Conservation (phyloP, 2,113 vertebrate genomes). For the Todiramphus chloris region DNA sequence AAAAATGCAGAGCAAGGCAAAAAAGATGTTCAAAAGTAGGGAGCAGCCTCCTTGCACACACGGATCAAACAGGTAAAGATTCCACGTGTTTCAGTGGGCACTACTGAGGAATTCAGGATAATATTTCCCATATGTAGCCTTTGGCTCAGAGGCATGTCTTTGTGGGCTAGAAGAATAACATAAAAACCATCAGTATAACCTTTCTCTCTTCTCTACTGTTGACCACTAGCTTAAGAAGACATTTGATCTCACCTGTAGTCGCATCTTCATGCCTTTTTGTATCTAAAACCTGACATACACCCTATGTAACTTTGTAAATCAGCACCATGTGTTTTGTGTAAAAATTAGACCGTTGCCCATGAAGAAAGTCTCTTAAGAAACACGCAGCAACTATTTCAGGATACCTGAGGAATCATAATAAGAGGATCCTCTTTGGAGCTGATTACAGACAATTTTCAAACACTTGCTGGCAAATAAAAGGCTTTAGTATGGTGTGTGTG, state of each 20-base stretch:
- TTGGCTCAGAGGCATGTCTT: not conserved
- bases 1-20: not conserved
- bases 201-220: not conserved
- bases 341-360: not conserved
- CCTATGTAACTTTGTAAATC: not conserved
- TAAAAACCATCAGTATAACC: not conserved
- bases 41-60: not conserved
- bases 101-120: not conserved
- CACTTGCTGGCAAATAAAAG: not conserved
- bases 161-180: not conserved
- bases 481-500: not conserved
- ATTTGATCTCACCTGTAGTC: not conserved
- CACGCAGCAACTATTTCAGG: not conserved
- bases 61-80: not conserved
- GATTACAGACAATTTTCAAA: not conserved
- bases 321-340: not conserved
- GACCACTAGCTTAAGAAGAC: not conserved
- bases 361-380: not conserved
- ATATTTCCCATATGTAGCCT: not conserved
- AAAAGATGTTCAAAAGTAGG: not conserved
- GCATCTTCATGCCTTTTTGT: not conserved
- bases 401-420: not conserved
- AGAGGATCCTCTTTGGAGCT: not conserved
- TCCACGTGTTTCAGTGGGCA: not conserved
- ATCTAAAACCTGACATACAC: not conserved